Evolutionary conservation across 2,113 vertebrate species (phyloP).

Genomic region (Alexandromys fortis): DNA sequence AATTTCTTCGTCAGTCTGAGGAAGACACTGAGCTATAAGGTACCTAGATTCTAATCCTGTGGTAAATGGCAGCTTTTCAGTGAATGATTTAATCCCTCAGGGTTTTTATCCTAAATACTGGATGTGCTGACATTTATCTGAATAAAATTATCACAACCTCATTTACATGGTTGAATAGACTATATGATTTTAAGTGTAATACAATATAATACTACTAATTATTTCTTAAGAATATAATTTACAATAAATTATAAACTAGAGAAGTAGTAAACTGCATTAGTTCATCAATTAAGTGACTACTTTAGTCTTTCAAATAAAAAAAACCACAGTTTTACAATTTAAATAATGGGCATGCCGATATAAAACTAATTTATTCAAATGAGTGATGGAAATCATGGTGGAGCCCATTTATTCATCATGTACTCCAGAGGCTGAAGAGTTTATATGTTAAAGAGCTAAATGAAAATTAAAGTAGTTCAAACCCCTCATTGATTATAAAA

Average conservation of each 20-base stretch:
- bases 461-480: neutral
- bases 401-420: neutral
- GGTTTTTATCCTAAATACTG: neutral
- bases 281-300: slow-evolving; percentile 8
- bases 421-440: neutral
- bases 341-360: neutral
- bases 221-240: neutral
- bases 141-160: neutral
- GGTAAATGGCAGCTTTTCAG: neutral
- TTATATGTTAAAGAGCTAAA: neutral
- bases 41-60: neutral
- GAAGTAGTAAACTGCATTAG: neutral
- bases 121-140: slow-evolving; percentile 11
- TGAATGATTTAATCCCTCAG: neutral
- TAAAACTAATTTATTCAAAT: neutral
- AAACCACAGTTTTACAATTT: neutral
- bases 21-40: neutral
- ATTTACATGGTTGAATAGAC: neutral
- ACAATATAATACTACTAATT: neutral
- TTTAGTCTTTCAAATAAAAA: slow-evolving; percentile 12
- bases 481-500: neutral
- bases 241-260: neutral
- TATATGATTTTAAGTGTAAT: neutral
- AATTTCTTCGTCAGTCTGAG: neutral
- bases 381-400: neutral